Evolutionary conservation across 2,113 vertebrate genomes (phyloP).

Genomic region (Neogale vison): DNA sequence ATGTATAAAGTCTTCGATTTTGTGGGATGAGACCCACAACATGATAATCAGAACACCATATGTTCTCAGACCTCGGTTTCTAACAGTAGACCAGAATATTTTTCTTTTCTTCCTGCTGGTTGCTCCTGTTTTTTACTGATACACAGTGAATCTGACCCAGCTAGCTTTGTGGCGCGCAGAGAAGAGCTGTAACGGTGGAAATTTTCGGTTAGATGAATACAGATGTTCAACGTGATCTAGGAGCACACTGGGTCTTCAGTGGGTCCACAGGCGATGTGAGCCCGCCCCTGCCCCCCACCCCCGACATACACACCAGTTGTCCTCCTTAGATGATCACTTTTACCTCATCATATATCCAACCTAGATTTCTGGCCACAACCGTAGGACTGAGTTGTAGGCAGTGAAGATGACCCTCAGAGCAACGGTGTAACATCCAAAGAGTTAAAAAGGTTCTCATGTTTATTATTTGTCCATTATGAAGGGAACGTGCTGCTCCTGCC

Average conservation of each 20-base stretch:
- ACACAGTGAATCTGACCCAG: background rate
- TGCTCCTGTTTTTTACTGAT: constrained; percentile 21
- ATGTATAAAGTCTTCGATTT: constrained; percentile 3
- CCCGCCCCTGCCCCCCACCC: fast-evolving
- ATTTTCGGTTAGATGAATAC: background rate
- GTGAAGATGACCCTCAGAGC: background rate
- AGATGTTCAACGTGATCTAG: too few species aligned
- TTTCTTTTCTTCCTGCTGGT: background rate
- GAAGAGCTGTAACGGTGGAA: background rate
- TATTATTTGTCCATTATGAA: background rate
- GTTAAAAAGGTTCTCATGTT: background rate
- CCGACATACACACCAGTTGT: background rate
- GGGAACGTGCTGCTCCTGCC: background rate
- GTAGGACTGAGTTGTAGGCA: background rate
- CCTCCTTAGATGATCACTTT: background rate
- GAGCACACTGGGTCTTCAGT: background rate
- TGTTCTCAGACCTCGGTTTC: background rate
- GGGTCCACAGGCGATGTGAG: background rate
- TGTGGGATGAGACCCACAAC: background rate
- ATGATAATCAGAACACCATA: background rate
- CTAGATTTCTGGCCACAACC: background rate
- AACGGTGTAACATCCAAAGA: background rate
- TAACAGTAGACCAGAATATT: background rate
- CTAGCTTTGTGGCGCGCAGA: background rate
- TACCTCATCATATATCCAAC: background rate